Percentiles rank a stretch among this genome's conserved stretches.
Evolutionary conservation across 2,113 vertebrate species (phyloP).

Genomic region (Brachyistius frenatus): DNA sequence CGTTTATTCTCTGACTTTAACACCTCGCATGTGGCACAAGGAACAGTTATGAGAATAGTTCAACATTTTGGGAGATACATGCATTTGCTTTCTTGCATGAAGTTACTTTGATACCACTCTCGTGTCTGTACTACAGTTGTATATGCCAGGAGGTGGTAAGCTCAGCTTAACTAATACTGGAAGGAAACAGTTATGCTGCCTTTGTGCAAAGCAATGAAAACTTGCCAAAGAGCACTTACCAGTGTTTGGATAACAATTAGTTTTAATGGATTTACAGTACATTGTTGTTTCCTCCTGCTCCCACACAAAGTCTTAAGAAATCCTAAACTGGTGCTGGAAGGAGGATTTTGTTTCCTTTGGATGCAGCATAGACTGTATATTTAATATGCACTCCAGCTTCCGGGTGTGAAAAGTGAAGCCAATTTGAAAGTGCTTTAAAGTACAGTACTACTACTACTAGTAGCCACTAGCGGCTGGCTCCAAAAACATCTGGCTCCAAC

Average conservation of each 20-base stretch:
- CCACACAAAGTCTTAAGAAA: neutral
- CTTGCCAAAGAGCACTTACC: too few relatives aligned
- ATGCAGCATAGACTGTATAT: neutral
- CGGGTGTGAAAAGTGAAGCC: too few relatives aligned
- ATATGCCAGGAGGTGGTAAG: too few relatives aligned
- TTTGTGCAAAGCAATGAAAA: neutral
- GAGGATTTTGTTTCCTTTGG: neutral
- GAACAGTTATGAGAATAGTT: neutral
- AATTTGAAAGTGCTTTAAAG: too few relatives aligned
- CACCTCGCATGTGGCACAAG: neutral
- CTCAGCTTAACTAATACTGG: too few relatives aligned
- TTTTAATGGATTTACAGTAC: neutral
- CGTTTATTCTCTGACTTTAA: neutral
- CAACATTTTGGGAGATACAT: neutral
- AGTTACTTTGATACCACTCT: neutral
- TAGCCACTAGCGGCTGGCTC: too few relatives aligned
- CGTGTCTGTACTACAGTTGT: neutral
- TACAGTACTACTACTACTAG: too few relatives aligned
- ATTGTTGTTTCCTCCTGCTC: neutral
- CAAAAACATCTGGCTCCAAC: too few relatives aligned
- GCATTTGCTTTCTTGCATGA: neutral
- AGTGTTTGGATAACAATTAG: too few relatives aligned
- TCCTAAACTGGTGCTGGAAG: neutral
- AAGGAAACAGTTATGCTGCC: too few relatives aligned
- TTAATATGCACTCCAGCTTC: too few relatives aligned